Conservation (phyloP, 2,888 invertebrate species). For the Torymus texanus region DNA sequence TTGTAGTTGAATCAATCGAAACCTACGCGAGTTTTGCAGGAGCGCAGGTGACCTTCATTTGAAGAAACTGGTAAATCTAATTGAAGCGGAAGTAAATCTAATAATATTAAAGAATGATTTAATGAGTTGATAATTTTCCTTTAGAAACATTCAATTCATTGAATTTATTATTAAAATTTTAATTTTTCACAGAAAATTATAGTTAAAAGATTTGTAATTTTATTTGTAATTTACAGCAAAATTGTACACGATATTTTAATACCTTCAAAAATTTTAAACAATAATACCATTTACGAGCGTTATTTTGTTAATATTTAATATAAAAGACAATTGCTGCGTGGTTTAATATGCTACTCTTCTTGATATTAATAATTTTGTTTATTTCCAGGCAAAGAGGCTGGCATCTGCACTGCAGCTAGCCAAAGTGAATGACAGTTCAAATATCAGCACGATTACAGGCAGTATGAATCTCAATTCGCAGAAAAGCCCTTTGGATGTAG, state of each 20-base stretch:
- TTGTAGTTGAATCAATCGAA: not conserved
- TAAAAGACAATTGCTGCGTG: no score
- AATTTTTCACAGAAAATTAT: no score
- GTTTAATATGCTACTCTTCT: no score
- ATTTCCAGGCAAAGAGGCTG: slow-evolving; percentile 64
- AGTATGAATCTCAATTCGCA: not conserved
- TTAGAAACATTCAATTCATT: not conserved
- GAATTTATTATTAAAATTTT: not conserved
- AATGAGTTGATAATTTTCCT: no score
- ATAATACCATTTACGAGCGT: no score
- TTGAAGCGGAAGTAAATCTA: slow-evolving; percentile 1
- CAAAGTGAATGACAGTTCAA: slow-evolving; percentile 61
- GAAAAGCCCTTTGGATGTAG: slow-evolving; percentile 1
- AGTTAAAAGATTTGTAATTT: no score
- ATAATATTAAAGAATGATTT: no score
- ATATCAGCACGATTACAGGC: slow-evolving; percentile 13
- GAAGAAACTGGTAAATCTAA: not conserved
- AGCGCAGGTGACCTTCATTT: not conserved
- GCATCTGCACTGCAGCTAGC: slow-evolving; percentile 65
- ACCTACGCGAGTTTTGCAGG: not conserved
- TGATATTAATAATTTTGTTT: no score
- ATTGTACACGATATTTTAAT: no score
- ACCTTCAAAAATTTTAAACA: no score
- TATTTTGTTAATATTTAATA: no score
- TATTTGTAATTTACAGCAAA: no score